These are phyloP conservation scores for Protula sp. DNA, from an alignment of 2,888 invertebrate species.

Conservation along the genomic window DNA sequence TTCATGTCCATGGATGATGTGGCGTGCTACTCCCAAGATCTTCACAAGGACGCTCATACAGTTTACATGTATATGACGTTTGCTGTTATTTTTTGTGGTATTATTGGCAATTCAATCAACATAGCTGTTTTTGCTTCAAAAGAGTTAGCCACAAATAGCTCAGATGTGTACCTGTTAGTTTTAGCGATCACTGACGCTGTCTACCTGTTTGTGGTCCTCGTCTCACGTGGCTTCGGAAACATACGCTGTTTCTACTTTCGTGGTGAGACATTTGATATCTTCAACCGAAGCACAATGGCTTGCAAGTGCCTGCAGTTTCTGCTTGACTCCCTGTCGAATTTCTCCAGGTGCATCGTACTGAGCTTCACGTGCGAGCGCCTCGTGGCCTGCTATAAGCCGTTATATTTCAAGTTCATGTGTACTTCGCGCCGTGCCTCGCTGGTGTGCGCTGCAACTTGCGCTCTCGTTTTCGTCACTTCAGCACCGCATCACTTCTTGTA, in stretches of 20 bases:
- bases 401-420: slow-evolving; percentile 17
- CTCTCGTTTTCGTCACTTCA: slow-evolving; percentile 3
- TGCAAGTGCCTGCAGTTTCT: slow-evolving; percentile 18
- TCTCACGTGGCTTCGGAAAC: no score
- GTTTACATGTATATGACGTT: no score
- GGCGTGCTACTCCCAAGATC: no score
- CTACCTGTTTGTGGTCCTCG: no score
- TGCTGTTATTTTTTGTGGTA: no score
- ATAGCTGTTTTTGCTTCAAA: no score
- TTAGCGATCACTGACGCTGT: no score
- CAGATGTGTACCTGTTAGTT: no score
- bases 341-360: slow-evolving; percentile 16
- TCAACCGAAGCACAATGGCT: background rate
- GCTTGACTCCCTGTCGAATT: slow-evolving; percentile 14
- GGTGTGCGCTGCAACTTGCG: slow-evolving; percentile 1
- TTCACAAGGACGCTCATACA: no score
- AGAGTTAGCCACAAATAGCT: no score
- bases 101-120: no score
- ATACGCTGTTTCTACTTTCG: background rate
- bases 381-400: slow-evolving; percentile 15
- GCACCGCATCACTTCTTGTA: slow-evolving; percentile 16
- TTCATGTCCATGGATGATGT: no score
- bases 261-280: background rate
- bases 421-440: slow-evolving; percentile 10
- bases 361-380: slow-evolving; percentile 19